Evolutionary conservation across 1,140 invertebrate genomes (phyloP), one percentile per base, ranked within the genome.

Genomic region (Drosophila virilis): DNA sequence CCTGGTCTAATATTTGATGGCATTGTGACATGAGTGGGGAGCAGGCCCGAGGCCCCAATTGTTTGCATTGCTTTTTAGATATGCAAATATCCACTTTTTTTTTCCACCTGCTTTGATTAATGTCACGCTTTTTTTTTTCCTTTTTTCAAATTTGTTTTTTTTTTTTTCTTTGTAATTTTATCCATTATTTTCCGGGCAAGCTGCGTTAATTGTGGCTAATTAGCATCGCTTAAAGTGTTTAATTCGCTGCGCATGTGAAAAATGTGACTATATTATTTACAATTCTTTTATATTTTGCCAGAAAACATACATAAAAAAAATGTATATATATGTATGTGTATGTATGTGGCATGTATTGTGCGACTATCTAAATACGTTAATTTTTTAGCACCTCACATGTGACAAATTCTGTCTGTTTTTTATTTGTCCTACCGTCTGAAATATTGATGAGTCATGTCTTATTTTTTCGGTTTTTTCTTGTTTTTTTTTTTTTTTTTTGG

Each of bases 201-300:
- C 15, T 62, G 51, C 51, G 70, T 77, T 73, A 73, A 77, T 67
- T 73, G 57, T 17, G 7, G n/a, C 45, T 43, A 74, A 77, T 77
- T 77, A 73, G 58, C 74, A 66, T 15, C 33, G 68, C 50, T 13
- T 64, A 42, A 42, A 68, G 43, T 28, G 46, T 68, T 77, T 73
- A 62, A 73, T 73, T 73, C 62, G 55, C 12, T 52, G 54, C 64
- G 48, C 64, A 67, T 73, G 70, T 46, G 62, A 35, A 45, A 73
- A 54, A 60, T 67, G 70, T 62, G 62, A 52, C 62, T 60, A 15
- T 74, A 52, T 58, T 68, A 35, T 68, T 69, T 57, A 69, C 58
- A 69, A 45, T 57, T 64, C 52, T 70, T 60, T 55, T 65, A 65
- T 55, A 54, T 48, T 40, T 43, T 42, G 22, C 40, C 22, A 28